Conservation (phyloP, 1,140 invertebrate genomes). For the Aphis craccivora region DNA sequence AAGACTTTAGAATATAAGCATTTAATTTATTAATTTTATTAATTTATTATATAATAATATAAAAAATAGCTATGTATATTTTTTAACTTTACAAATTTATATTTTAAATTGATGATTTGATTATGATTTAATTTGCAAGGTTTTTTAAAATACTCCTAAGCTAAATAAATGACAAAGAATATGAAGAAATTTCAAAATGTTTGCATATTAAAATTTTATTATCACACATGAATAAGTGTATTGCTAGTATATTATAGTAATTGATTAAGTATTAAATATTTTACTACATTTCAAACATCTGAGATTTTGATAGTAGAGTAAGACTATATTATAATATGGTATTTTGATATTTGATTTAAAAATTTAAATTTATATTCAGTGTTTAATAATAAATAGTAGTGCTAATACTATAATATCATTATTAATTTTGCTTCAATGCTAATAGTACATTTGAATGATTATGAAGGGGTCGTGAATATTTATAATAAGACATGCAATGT, state of each 20-base stretch:
- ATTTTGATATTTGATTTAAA: neutral
- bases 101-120: neutral
- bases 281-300: neutral
- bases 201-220: neutral
- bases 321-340: neutral
- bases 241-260: neutral
- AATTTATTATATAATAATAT: too few relatives aligned
- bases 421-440: neutral
- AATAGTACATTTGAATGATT: neutral
- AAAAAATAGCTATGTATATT: neutral
- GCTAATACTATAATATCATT: too few relatives aligned
- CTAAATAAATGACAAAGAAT: neutral
- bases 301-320: neutral
- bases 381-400: too few relatives aligned
- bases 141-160: neutral
- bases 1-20: too few relatives aligned
- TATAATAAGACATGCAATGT: neutral
- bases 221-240: too few relatives aligned
- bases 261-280: neutral
- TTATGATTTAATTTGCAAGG: neutral
- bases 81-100: neutral
- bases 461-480: neutral
- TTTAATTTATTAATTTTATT: too few relatives aligned
- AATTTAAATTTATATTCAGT: too few relatives aligned
- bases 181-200: neutral